These are phyloP conservation scores for Drosophila ohnishii DNA, from an alignment of 1,140 invertebrate genomes.

Conservation along the genomic window DNA sequence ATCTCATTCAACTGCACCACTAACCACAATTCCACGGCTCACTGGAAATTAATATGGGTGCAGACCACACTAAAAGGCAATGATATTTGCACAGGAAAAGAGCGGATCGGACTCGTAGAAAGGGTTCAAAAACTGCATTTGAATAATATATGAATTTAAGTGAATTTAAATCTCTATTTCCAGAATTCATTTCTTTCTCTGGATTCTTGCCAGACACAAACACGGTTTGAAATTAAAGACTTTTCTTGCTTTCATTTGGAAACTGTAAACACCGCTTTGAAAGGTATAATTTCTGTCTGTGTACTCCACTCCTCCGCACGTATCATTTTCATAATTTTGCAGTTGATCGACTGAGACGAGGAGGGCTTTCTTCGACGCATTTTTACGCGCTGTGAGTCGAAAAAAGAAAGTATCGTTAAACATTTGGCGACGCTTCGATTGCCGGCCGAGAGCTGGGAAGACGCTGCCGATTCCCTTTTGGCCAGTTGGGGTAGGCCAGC, in stretches of 20 bases:
- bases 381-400: conserved; percentile 42
- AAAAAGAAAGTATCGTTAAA: conserved; percentile 73
- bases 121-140: not conserved
- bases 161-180: not conserved
- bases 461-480: conserved; percentile 35
- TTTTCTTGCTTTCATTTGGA: not conserved
- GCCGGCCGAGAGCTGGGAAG: conserved; percentile 32
- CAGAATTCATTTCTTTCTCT: not conserved
- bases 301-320: conserved; percentile 31
- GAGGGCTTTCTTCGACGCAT: conserved; percentile 63
- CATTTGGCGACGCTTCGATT: conserved; percentile 57
- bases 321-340: conserved; percentile 67
- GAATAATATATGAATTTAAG: not conserved
- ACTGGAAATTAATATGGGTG: conserved; percentile 42
- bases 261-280: not conserved
- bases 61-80: conserved; percentile 27
- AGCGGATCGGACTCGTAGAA: conserved; percentile 11
- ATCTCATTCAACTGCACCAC: conserved; percentile 58
- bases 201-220: not conserved
- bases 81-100: conserved; percentile 49
- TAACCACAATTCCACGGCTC: conserved; percentile 58
- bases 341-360: conserved; percentile 63
- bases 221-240: not conserved
- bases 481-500: conserved; percentile 72
- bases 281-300: conserved; percentile 12